Conservation (phyloP, 2,797 vertebrate species). For the Gambusia yucatana region DNA sequence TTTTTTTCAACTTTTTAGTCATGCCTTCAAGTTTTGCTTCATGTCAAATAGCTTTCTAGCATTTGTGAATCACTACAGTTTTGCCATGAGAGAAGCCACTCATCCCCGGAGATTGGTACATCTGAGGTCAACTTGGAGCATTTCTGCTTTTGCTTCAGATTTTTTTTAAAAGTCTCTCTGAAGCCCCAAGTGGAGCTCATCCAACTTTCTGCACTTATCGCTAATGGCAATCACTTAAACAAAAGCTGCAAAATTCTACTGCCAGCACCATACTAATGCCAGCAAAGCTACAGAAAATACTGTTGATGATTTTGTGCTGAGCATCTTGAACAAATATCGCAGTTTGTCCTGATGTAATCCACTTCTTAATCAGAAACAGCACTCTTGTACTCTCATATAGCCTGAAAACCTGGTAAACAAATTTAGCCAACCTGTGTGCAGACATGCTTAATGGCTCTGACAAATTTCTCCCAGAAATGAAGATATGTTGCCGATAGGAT, state of each 20-base stretch:
- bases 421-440: conserved; percentile 32
- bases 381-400: conserved; percentile 15
- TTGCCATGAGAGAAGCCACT: neutral
- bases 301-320: neutral
- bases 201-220: neutral
- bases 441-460: conserved; percentile 41
- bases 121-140: neutral
- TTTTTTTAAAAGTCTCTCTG: neutral
- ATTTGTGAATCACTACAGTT: neutral
- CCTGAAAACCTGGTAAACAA: conserved; percentile 30
- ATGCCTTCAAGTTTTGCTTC: neutral
- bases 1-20: neutral
- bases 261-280: neutral
- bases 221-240: conserved; percentile 5
- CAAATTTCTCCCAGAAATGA: conserved; percentile 57
- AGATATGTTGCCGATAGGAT: conserved; percentile 48
- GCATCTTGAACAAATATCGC: neutral
- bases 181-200: neutral
- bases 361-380: conserved; percentile 17
- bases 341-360: conserved; percentile 17
- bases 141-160: conserved; percentile 2
- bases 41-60: neutral
- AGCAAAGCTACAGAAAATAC: neutral
- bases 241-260: neutral
- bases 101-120: neutral